These are phyloP conservation scores for Clupea harengus DNA, from an alignment of 2,113 vertebrate genomes.

Conservation along the genomic window DNA sequence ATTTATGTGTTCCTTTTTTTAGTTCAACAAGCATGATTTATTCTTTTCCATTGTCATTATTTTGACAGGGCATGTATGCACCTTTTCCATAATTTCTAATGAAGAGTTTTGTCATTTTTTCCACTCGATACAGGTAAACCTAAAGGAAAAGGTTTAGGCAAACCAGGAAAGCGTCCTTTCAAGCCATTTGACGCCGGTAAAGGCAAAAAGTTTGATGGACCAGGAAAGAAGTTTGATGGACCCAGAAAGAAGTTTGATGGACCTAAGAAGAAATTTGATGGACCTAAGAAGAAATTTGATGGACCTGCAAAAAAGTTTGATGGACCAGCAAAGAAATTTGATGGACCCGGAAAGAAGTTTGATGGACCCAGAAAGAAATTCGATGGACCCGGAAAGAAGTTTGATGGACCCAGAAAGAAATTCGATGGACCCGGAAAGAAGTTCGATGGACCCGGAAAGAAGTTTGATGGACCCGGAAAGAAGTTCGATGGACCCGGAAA, in stretches of 20 bases:
- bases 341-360: neutral
- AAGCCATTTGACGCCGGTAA: constrained; percentile 25
- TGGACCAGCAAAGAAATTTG: constrained; percentile 23
- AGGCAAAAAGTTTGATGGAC: constrained; percentile 34
- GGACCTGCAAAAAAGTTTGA: neutral
- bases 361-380: neutral
- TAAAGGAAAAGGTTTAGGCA: constrained; percentile 38
- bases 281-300: too few relatives aligned
- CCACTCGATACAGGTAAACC: constrained; percentile 28
- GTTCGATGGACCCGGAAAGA: neutral
- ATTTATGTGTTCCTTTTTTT: neutral
- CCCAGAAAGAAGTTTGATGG: neutral
- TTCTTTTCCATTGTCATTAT: neutral
- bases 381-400: neutral
- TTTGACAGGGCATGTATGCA: neutral
- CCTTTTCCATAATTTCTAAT: neutral
- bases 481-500: neutral
- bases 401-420: neutral
- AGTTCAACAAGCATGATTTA: neutral
- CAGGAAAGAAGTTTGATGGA: neutral
- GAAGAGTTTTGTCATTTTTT: neutral
- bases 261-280: constrained; percentile 29
- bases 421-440: neutral
- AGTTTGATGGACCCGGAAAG: neutral
- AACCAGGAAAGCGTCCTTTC: constrained; percentile 30